Percentiles rank a stretch among this genome's conserved stretches.
These are phyloP conservation scores for Polymixis lichenea DNA, from an alignment of 2,888 invertebrate genomes.

Conservation along the genomic window DNA sequence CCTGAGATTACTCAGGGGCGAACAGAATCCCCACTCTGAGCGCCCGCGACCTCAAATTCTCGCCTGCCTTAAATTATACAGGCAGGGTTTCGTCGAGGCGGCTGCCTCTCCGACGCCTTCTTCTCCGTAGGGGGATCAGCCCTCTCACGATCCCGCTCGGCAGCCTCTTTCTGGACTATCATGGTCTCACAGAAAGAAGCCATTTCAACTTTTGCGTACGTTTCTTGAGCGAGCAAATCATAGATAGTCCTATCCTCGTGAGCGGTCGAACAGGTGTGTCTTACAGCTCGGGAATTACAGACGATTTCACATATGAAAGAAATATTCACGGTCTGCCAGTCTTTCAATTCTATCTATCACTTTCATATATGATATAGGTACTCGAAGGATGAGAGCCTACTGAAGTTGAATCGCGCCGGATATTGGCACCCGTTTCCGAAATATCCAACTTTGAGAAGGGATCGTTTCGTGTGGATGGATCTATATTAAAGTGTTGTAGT, in stretches of 20 bases:
- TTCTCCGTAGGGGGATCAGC: no score
- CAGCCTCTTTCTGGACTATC: no score
- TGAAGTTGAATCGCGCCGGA: conserved; percentile 53
- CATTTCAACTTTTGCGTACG: background rate
- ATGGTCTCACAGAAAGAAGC: no score
- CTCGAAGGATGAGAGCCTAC: conserved; percentile 43
- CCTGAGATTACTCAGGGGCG: no score
- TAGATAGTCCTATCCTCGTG: background rate
- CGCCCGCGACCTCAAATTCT: no score
- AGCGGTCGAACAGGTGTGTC: background rate
- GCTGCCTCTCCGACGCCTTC: no score
- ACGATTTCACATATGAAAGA: conserved; percentile 30
- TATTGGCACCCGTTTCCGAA: conserved; percentile 50
- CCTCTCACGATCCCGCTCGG: no score
- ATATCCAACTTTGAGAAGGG: conserved; percentile 53
- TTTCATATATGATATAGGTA: conserved; percentile 35
- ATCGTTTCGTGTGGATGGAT: conserved; percentile 38
- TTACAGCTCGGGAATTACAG: conserved; percentile 8
- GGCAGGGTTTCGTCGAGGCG: no score
- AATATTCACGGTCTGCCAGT: conserved; percentile 32
- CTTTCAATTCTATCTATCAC: conserved; percentile 46
- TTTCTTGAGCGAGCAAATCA: background rate
- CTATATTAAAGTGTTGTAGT: conserved; percentile 41
- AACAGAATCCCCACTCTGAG: no score
- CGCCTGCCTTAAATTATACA: no score